phyloP scores from a whole-genome alignment of 1,140 invertebrate species.

The Sarcophaga peregrina region DNA sequence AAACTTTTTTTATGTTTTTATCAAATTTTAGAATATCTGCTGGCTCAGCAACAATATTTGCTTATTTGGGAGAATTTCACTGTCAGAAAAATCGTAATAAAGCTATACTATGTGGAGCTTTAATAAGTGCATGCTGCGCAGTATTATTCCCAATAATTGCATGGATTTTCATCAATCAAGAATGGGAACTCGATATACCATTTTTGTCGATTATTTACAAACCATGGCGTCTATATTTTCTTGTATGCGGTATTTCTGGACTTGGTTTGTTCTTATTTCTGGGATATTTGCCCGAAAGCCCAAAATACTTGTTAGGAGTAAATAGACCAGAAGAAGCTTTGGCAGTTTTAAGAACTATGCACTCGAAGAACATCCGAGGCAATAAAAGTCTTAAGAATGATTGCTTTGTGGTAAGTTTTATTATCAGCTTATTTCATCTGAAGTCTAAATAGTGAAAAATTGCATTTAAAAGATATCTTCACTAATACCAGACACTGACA shows the following conservation, averaged over 20 bases:
- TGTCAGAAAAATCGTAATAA: slow-evolving; percentile 47
- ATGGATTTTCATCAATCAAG: slow-evolving; percentile 74
- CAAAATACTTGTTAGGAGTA: slow-evolving; percentile 74
- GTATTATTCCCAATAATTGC: slow-evolving; percentile 71
- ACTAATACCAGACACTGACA: slow-evolving; percentile 41
- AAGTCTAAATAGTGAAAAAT: background rate
- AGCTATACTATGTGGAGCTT: slow-evolving; percentile 50
- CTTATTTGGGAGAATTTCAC: slow-evolving; percentile 60
- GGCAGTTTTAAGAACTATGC: slow-evolving; percentile 70
- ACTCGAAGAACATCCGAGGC: slow-evolving; percentile 69
- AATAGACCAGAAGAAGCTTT: slow-evolving; percentile 70
- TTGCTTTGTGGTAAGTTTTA: background rate
- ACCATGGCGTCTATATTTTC: slow-evolving; percentile 77
- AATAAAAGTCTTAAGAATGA: slow-evolving; percentile 32
- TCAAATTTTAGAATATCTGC: slow-evolving; percentile 50
- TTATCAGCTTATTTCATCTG: background rate
- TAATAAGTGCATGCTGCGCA: slow-evolving; percentile 54
- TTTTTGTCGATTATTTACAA: slow-evolving; percentile 68
- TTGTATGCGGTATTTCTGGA: slow-evolving; percentile 73
- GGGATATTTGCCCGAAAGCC: slow-evolving; percentile 76
- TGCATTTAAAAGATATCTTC: slow-evolving; percentile 30
- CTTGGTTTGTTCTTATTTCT: slow-evolving; percentile 71
- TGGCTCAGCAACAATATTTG: slow-evolving; percentile 51
- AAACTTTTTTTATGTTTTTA: background rate
- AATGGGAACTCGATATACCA: slow-evolving; percentile 65